Evolutionary conservation across 2,797 vertebrate species (phyloP).

Genomic region (Molossus molossus): DNA sequence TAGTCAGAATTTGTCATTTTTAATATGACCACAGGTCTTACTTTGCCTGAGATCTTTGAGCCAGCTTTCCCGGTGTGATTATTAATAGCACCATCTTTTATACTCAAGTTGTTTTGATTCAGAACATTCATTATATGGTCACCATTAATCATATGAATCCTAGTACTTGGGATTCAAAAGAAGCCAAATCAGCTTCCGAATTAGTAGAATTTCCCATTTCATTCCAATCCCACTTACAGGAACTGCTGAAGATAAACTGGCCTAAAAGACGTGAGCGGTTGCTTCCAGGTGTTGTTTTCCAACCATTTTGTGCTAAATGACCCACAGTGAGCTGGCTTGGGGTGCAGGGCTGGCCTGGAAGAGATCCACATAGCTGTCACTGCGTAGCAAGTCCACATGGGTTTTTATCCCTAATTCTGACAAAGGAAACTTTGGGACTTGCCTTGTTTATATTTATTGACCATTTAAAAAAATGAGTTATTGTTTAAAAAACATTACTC

Average conservation of each 20-base stretch:
- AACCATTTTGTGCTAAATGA: constrained; percentile 19
- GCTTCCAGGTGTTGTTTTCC: constrained; percentile 56
- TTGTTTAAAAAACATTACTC: constrained; percentile 71
- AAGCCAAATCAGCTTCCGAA: constrained; percentile 51
- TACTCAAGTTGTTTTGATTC: not conserved
- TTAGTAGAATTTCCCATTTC: not conserved
- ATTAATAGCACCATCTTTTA: not conserved
- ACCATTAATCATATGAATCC: not conserved
- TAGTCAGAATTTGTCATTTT: not conserved
- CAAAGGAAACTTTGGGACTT: constrained; percentile 64
- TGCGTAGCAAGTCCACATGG: not conserved
- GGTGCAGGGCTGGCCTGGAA: not conserved
- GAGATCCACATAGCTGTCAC: not conserved
- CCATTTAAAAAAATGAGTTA: constrained; percentile 80
- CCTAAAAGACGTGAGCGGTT: not conserved
- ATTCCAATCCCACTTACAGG: not conserved
- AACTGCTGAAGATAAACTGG: constrained; percentile 62
- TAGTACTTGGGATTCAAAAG: not conserved
- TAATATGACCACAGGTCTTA: not conserved
- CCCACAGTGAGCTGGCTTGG: not conserved
- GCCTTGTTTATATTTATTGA: constrained; percentile 78
- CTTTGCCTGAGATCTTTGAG: not conserved
- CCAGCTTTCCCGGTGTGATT: not conserved
- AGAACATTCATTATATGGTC: constrained; percentile 10
- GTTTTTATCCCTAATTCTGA: constrained; percentile 55